Evolutionary conservation across 2,888 invertebrate species (phyloP).

Genomic region (Troglohyphantes excavatus): DNA sequence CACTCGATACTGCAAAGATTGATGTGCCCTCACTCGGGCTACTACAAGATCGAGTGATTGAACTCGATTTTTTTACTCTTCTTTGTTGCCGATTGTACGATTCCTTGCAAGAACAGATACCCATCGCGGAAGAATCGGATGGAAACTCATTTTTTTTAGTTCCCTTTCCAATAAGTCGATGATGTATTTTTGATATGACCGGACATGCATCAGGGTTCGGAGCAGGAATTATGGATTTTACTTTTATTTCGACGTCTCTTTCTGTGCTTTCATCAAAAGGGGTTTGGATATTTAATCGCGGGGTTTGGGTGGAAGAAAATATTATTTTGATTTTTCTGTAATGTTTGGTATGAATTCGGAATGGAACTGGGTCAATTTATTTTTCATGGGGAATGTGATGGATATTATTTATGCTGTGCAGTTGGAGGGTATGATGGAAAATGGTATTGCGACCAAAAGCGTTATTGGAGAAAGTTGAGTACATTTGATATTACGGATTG

Average conservation of each 20-base stretch:
- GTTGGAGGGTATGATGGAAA: not conserved
- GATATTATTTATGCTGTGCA: conserved; percentile 15
- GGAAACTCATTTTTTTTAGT: conserved; percentile 31
- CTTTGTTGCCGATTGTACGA: conserved; percentile 29
- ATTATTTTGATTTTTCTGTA: conserved; percentile 40
- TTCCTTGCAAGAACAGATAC: conserved; percentile 25
- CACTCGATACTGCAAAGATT: conserved; percentile 71
- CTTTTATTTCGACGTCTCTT: conserved; percentile 48
- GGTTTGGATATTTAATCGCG: conserved; percentile 56
- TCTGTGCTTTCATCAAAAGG: conserved; percentile 19
- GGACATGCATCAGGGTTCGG: conserved; percentile 64
- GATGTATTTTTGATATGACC: conserved; percentile 67
- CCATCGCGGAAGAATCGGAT: conserved; percentile 45
- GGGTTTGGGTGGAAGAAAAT: conserved; percentile 19
- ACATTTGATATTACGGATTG: no score
- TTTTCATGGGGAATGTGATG: conserved; percentile 6
- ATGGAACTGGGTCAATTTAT: conserved; percentile 42
- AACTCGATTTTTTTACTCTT: conserved; percentile 22
- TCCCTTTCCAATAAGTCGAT: conserved; percentile 65
- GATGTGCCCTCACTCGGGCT: conserved; percentile 41
- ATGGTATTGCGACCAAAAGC: conserved; percentile 5
- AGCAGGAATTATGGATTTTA: conserved; percentile 68
- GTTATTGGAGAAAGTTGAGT: no score
- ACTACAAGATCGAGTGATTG: conserved; percentile 64
- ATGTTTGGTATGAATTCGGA: conserved; percentile 48